Evolutionary conservation across 2,888 invertebrate genomes (phyloP), one percentile per base, ranked within the genome.

Genomic region (Drosophila mimica): DNA sequence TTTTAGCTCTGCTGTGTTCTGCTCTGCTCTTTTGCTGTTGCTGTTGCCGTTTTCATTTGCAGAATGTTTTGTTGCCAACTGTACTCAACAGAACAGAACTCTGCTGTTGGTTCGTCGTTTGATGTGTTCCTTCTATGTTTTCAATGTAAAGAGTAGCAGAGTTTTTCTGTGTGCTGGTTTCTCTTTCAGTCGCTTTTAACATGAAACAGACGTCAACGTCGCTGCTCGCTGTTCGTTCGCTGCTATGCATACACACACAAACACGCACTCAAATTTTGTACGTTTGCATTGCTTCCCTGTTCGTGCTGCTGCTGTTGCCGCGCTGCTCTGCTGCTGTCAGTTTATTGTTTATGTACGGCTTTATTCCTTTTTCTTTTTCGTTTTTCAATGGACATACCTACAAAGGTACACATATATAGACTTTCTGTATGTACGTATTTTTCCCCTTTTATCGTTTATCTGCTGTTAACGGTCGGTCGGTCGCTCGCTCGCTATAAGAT

Each of bases 11-110:
- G 54, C 51, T 65, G 0, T 36, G 38, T 15, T 56, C 56, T 38
- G 58, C 51, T 68, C 25, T 54, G 56, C 38, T 56, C 56, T 56
- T 56, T 56, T 38, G 38, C 78, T 74, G 83, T 53, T 53, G 52
- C 77, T 73, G 84, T 78, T 74, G 68, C 61, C 65, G 78, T 76
- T 78, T 76, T 68, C 61, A 57, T 80, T 78, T 82, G 85, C 82
- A 73, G 79, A 80, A 83, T 91, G 91, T 91, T 91, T 91, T 91
- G 91, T 90, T 81, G 84, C 79, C 91, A 90, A 91, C 91, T 91
- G 91, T 91, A 91, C 91, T 58, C 48, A 75, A 69, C 73, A 70
- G 63, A 56, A 46, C 46, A 61, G 34, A 61, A 68, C 69, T 58
- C 69, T 64, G 56, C 31, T 46, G 57, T 20, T 30, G 40, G 40